A percentile compares a stretch with the other conserved stretches of the same genome.
These are phyloP conservation scores for Lemur catta DNA, from an alignment of 2,797 vertebrate genomes.

Conservation along the genomic window DNA sequence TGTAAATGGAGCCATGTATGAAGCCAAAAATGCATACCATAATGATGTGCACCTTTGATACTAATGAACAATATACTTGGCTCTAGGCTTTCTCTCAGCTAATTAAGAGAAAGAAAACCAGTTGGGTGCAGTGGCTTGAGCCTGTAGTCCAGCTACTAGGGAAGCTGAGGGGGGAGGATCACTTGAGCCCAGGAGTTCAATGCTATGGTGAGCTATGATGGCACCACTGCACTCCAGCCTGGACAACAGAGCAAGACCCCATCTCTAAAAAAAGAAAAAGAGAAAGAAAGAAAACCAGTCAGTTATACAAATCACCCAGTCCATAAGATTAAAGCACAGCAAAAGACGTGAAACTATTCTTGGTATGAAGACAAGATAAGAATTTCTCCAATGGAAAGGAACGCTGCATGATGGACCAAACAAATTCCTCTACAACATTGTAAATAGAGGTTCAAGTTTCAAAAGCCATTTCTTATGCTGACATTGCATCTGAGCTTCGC, in stretches of 20 bases:
- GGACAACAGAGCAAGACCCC: not conserved
- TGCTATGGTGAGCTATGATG: not conserved
- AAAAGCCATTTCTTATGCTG: not conserved
- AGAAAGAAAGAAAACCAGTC: not conserved
- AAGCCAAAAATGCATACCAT: not conserved
- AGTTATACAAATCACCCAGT: not conserved
- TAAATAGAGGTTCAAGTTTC: conserved; percentile 27
- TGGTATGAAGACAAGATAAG: not conserved
- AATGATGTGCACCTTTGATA: not conserved
- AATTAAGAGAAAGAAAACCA: conserved; percentile 4
- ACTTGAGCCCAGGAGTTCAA: not conserved
- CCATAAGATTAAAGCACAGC: not conserved
- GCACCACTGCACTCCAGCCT: not conserved
- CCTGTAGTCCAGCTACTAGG: not conserved
- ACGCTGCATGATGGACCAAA: not conserved
- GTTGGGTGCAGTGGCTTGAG: not conserved
- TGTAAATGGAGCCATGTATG: not conserved
- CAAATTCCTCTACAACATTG: not conserved
- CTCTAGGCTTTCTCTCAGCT: not conserved
- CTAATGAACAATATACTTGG: not conserved
- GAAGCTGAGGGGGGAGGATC: not conserved
- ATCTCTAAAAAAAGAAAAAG: not conserved
- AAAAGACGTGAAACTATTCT: not conserved
- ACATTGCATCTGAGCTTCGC: not conserved
- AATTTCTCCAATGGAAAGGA: not conserved